Base-by-base conservation (phyloP, 2,797 vertebrate genomes). In the Anguilla marmorata region DNA sequence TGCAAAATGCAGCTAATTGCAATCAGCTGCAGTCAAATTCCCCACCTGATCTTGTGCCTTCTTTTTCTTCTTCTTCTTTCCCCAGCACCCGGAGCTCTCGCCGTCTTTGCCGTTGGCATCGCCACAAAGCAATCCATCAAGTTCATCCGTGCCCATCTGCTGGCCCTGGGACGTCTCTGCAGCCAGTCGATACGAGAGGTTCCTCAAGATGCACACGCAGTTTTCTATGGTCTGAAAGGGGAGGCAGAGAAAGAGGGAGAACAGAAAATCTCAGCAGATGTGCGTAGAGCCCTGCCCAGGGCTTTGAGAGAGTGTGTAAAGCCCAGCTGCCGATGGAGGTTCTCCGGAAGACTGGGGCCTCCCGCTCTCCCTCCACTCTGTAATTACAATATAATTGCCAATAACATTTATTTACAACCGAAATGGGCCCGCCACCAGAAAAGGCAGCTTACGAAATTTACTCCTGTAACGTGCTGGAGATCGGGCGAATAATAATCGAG, bases 1-100 rank as follows among this genome's bases (percentile, higher is more conserved):
- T 58, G 58, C 54, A 83, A 85, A 87, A 60, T 89, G 89, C 58
- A 88, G 6, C 0, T 83, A 72, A 88, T 12, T 1, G 1, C 86
- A 90, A 0, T 30, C 91, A 91, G 88, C 76, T 87, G 85, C 1
- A 86, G 87, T 33, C 85, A 37, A 8, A 88, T 58, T 30, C 21
- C 45, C n/a, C 94, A 99, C 99, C 98, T 99, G 98, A 91, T 99
- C 98, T 87, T 97, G 96, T 37, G 96, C 97, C 97, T 98, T 99
- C 98, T 99, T 99, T 95, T 99, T 99, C 98, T 99, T 99, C 96
- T 99, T 99, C 94, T 99, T 99, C 95, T 99, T 99, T 63, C 99
- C 99, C 99, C 98, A 99, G 94, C 99, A 99, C 69, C 98, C 98
- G 0, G 98, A 99, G 93, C 98, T 99, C 95, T 99, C 98, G 0